Evolutionary conservation across 2,797 vertebrate genomes (phyloP).

Genomic region (Brachyalestes nurse): DNA sequence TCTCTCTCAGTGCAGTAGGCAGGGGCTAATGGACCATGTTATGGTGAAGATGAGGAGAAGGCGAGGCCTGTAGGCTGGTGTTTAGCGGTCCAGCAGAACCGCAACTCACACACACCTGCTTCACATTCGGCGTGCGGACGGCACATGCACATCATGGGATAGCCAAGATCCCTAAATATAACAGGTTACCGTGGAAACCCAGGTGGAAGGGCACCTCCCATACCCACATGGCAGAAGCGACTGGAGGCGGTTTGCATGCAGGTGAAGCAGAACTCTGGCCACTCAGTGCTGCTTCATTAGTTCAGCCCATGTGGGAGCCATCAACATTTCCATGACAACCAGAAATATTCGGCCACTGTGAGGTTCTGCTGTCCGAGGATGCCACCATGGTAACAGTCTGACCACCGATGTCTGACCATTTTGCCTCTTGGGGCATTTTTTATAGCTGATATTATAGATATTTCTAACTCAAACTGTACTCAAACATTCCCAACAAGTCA

Average conservation of each 20-base stretch:
- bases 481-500: not conserved
- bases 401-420: constrained; percentile 1
- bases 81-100: constrained; percentile 19
- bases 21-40: constrained; percentile 42
- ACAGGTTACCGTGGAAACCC: constrained; percentile 49
- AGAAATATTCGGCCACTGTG: constrained; percentile 15
- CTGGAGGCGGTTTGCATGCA: constrained; percentile 29
- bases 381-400: constrained; percentile 49
- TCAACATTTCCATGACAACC: constrained; percentile 58
- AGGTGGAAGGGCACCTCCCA: constrained; percentile 40
- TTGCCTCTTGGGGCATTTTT: not conserved
- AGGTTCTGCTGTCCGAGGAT: constrained; percentile 20
- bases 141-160: constrained; percentile 25
- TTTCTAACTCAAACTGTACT: not conserved
- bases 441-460: not conserved
- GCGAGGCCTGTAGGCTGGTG: constrained; percentile 6
- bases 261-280: constrained; percentile 34
- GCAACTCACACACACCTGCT: constrained; percentile 1
- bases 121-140: constrained; percentile 4
- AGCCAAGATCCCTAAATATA: constrained; percentile 33
- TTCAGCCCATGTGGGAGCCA: constrained; percentile 22
- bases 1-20: constrained; percentile 20
- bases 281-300: constrained; percentile 25
- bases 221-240: constrained; percentile 8
- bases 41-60: constrained; percentile 19